These are phyloP conservation scores for Hemitrygon akajei DNA, from an alignment of 2,797 vertebrate species.

Conservation along the genomic window DNA sequence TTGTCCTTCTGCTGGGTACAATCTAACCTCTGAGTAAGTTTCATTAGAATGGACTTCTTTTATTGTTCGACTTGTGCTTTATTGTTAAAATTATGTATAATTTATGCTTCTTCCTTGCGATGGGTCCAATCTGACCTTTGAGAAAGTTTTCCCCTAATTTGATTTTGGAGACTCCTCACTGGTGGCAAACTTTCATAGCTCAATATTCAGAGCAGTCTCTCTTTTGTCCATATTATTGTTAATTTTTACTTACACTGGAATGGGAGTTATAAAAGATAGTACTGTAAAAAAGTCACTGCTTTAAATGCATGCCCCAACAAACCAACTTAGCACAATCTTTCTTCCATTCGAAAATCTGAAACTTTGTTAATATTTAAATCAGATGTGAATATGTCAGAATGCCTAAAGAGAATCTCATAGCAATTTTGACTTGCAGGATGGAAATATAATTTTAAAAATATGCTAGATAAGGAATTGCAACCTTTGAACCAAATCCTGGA, in stretches of 20 bases:
- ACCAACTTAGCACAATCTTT: not conserved
- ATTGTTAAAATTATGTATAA: too few species aligned
- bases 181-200: not conserved
- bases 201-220: not conserved
- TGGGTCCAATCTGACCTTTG: too few species aligned
- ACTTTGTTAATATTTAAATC: conserved; percentile 4
- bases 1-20: too few species aligned
- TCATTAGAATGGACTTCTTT: too few species aligned
- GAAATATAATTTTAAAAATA: not conserved
- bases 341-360: not conserved
- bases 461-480: not conserved
- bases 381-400: not conserved
- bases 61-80: too few species aligned
- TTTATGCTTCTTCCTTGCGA: too few species aligned
- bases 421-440: not conserved
- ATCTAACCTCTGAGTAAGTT: too few species aligned
- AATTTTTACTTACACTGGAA: not conserved
- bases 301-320: not conserved
- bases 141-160: too few species aligned
- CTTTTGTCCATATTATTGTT: too few species aligned
- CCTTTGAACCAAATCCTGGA: not conserved
- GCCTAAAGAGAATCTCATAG: not conserved
- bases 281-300: not conserved
- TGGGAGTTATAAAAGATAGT: not conserved
- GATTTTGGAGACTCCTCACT: not conserved